A percentile compares a stretch with the other conserved stretches of the same genome.
Evolutionary conservation across 2,888 invertebrate genomes (phyloP).

Genomic region (Capitulum mitella): DNA sequence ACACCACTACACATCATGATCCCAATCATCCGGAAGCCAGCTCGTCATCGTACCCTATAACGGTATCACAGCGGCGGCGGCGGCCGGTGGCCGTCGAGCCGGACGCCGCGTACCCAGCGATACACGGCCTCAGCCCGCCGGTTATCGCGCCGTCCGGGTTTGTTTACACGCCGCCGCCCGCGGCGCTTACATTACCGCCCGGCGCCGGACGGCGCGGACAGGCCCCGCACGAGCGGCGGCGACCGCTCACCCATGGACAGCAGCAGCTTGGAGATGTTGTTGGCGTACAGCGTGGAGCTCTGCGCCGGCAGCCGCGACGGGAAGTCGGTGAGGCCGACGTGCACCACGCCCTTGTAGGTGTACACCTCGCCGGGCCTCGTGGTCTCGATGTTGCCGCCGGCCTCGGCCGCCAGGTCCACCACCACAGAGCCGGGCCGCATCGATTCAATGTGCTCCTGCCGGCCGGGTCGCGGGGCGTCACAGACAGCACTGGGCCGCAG

Average conservation of each 20-base stretch:
- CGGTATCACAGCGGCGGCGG: too few species aligned
- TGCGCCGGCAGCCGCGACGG: constrained; percentile 78
- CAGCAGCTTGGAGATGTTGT: constrained; percentile 80
- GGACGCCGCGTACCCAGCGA: too few species aligned
- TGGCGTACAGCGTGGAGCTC: constrained; percentile 78
- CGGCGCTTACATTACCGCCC: too few species aligned
- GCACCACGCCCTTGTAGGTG: constrained; percentile 68
- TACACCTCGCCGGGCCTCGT: constrained; percentile 68
- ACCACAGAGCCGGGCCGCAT: constrained; percentile 86
- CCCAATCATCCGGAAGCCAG: too few species aligned
- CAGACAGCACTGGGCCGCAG: constrained; percentile 53
- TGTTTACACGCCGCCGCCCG: too few species aligned
- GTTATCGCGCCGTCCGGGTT: too few species aligned
- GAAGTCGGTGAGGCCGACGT: constrained; percentile 76
- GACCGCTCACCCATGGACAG: constrained; percentile 61
- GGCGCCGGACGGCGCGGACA: too few species aligned
- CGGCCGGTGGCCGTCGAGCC: too few species aligned
- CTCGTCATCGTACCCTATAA: too few species aligned
- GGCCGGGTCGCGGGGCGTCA: neutral
- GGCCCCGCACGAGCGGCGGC: too few species aligned
- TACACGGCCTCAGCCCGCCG: too few species aligned
- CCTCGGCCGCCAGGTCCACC: constrained; percentile 80
- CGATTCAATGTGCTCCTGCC: constrained; percentile 45
- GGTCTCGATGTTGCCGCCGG: constrained; percentile 78
- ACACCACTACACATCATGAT: too few species aligned